A percentile compares a stretch with the other conserved stretches of the same genome.
These are phyloP conservation scores for Zenarchopterus dispar DNA, from an alignment of 2,797 vertebrate genomes.

Conservation along the genomic window DNA sequence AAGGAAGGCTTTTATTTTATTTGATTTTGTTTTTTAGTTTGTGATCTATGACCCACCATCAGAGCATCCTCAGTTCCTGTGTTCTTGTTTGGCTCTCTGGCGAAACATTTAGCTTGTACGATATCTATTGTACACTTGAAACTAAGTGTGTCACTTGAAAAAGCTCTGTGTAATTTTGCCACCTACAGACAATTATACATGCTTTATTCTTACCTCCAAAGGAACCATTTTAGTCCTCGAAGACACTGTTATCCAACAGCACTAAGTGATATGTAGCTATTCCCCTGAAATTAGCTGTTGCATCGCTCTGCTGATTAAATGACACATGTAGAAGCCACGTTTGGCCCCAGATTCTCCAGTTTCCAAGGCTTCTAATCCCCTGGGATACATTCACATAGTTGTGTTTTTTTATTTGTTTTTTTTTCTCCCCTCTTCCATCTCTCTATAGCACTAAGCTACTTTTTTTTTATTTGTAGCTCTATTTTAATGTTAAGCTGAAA, in stretches of 20 bases:
- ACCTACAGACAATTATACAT: too few relatives aligned
- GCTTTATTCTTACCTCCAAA: slow-evolving; percentile 1
- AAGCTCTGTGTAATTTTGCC: too few relatives aligned
- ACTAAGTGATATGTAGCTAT: slow-evolving; percentile 29
- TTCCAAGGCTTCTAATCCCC: slow-evolving; percentile 54
- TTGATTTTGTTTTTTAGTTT: too few relatives aligned
- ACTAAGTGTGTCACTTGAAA: too few relatives aligned
- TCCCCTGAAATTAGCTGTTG: slow-evolving; percentile 31
- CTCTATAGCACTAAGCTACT: slow-evolving; percentile 27
- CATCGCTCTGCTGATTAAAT: slow-evolving; percentile 54
- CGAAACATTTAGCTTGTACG: too few relatives aligned
- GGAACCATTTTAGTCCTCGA: slow-evolving; percentile 26
- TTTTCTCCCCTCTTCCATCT: slow-evolving; percentile 19
- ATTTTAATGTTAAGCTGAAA: slow-evolving; percentile 52
- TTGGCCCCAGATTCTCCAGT: slow-evolving; percentile 53
- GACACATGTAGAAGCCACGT: slow-evolving; percentile 55
- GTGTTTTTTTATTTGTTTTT: not conserved
- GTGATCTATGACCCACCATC: too few relatives aligned
- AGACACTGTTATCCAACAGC: slow-evolving; percentile 20
- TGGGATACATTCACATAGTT: slow-evolving; percentile 41
- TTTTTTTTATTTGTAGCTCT: slow-evolving; percentile 37
- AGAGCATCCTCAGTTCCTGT: too few relatives aligned
- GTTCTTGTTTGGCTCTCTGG: too few relatives aligned
- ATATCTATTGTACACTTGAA: too few relatives aligned
- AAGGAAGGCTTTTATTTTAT: too few relatives aligned